Base-by-base conservation (phyloP, 2,888 invertebrate genomes). In the Empis livida region DNA sequence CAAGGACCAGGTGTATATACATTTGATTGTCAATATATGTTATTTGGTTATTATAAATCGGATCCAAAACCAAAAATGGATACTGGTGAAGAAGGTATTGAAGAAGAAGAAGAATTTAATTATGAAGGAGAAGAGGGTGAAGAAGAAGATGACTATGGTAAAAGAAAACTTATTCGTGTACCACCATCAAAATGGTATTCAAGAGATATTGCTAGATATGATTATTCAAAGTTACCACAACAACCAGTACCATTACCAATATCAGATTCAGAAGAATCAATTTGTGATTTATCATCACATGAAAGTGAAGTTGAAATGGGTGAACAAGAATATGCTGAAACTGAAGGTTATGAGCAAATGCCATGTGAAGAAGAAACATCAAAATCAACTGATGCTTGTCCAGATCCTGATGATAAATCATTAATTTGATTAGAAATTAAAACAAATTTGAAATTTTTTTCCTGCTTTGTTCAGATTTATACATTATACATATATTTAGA, bases 1-100 rank as follows among this genome's bases (percentile, higher is more conserved):
- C 77, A 76, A 55, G 88, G 87, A 0, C 75, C 77, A 0, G 86
- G 86, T 0, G 82, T 84, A 48, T 88, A 83, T 57, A 78, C 80
- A 4, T 88, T 87, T 56, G 80, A 85, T 53, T 77, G 79, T n/a
- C 78, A 79, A 51, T 80, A 80, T 54, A 82, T 88, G 75, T 79
- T 83, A 54, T 81, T 82, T 55, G 88, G 88, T 1, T 81, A 72
- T 57, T 85, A 76, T 70, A 73, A 75, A 43, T 76, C 75, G 55
- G 71, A 76, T 31, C 51, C 51, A 35, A 13, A 35, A 13, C 13
- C 13, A 35, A n/a, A n/a, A 48, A 1, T 35, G 13, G n/a, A 42
- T 6, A 43, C 11, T 0, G 48, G 45, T 10, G 45, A 27, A 1
- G 40, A 23, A 30, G 38, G 11, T 10, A 30, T 27, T 1, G 53